Evolutionary conservation across 1,140 invertebrate genomes (phyloP), one percentile per base, ranked within the genome.

Genomic region (Alviniconcha marisindica): DNA sequence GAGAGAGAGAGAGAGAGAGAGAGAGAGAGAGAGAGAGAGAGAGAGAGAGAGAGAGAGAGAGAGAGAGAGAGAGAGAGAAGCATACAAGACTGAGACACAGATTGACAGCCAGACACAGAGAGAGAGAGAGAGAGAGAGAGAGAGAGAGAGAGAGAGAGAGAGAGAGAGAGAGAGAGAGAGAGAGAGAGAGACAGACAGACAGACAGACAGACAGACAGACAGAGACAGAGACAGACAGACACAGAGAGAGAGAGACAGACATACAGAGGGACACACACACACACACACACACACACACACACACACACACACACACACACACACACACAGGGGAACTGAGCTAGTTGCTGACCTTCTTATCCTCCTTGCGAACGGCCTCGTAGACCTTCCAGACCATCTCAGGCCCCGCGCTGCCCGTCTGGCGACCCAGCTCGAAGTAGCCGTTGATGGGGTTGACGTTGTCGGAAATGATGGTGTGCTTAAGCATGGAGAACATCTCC

Each of bases 381-480:
- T 97, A 96, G 82, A 99, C 96, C 89, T 96, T 96, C 98, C 98
- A 99, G 12, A 97, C 95, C 83, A 97, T 95, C 90, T 98, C 97
- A 0, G 97, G 97, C 0, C 98, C 98, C 31, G 97, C 97, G 78
- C 96, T 97, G 33, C 96, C 97, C 71, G 95, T 94, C 90, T 97
- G 96, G 88, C 96, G 96, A n/a, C 97, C 96, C 78, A 98, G 95
- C 84, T 98, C 96, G 93, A 97, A 99, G 92, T 96, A 96, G 88
- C 97, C 96, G 86, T 95, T 95, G 87, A 99, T 97, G 3, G 97
- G 97, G 93, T 98, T 98, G 84, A 95, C 95, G 88, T 97, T 96
- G 74, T 94, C 91, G 0, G 91, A 87, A 14, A 89, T 87, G 40
- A 93, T 91, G 38, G 90, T 89, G 69, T 92, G 91, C 87, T 94